Evolutionary conservation across 1,140 invertebrate species (phyloP), one percentile per base, ranked within the genome.

Genomic region (Centruroides vittatus): DNA sequence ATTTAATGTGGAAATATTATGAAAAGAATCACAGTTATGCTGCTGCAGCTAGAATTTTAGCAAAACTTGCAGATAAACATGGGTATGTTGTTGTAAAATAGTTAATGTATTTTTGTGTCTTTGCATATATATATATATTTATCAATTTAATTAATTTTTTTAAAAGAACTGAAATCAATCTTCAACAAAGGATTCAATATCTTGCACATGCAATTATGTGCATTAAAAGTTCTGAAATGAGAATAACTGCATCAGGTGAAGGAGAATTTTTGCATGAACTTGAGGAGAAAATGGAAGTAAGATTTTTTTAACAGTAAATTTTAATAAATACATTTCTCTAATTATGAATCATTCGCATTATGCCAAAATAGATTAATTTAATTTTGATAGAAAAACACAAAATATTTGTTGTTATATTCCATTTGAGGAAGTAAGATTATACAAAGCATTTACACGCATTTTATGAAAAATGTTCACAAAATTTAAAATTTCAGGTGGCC

Each of bases 1-100:
- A 98, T 73, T 77, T 98, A 59, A 75, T 98, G 12, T 98, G 94
- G 94, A 93, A 93, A 73, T 94, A 88, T 73, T 94, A 98, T 70
- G 93, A 98, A 72, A 86, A 86, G 69, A 88, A 85, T 69, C 85
- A 86, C 46, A 90, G 97, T 72, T 94, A 94, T 73, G 81, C 85
- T 8, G 86, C 88, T 9, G 94, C 94, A n/a, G 93, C 95, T 3
- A 84, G 87, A 68, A 90, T 97, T 60, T 76, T 98, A 0, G 83
- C 89, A 61, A 85, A 85, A 65, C 77, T 98, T 57, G 90, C 94
- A 11, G 88, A 88, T 48, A 84, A 84, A 71, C 81, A 83, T 50
- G 82, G 84, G 84, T 89, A 76, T 73, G 74, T 67, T 23, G 23
- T 23, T 23, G 23, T 23, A 2, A 23, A 23, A 23, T 23, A 23